These are phyloP conservation scores for Frankliniella intonsa DNA, from an alignment of 2,888 invertebrate genomes.

Conservation along the genomic window DNA sequence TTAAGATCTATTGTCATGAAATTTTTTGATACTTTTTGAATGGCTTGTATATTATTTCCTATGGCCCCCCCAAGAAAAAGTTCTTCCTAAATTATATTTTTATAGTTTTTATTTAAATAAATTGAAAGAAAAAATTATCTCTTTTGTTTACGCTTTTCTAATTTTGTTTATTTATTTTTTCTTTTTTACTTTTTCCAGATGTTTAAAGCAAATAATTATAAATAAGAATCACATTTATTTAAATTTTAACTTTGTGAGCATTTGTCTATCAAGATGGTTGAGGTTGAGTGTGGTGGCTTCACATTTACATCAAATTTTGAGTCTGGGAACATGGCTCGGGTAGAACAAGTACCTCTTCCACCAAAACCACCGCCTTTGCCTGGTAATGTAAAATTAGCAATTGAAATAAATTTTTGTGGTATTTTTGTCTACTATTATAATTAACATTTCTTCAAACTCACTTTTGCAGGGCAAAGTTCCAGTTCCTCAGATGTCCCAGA, in stretches of 20 bases:
- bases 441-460: not conserved
- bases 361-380: not conserved
- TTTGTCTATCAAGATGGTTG: constrained; percentile 42
- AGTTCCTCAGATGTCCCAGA: constrained; percentile 53
- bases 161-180: not conserved
- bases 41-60: too few relatives aligned
- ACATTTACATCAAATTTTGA: constrained; percentile 83
- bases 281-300: constrained; percentile 66
- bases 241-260: not conserved
- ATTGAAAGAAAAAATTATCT: not conserved
- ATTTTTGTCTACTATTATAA: not conserved
- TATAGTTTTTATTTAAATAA: not conserved
- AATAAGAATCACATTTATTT: not conserved
- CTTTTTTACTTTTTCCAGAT: not conserved
- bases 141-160: not conserved
- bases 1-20: too few relatives aligned
- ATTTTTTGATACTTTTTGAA: too few relatives aligned
- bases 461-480: constrained; percentile 28
- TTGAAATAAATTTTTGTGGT: not conserved
- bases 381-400: not conserved
- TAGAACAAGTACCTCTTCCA: constrained; percentile 60
- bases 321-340: constrained; percentile 81
- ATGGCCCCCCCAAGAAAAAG: too few relatives aligned
- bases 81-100: too few relatives aligned
- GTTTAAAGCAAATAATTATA: not conserved